These are phyloP conservation scores for Styela clava DNA, from an alignment of 23 tunicate species.

Conservation along the genomic window DNA sequence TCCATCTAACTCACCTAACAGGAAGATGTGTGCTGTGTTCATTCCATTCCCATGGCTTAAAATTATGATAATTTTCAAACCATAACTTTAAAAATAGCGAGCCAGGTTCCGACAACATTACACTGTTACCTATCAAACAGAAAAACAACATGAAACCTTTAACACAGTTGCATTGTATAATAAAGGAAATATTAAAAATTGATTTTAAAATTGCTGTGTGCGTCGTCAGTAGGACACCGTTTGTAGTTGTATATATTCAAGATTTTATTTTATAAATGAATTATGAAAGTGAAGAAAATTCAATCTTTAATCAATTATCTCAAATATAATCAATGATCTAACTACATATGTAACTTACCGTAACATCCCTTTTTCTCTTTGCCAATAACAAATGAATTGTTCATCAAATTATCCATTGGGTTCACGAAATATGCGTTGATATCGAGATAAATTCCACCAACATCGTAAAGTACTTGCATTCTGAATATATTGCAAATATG, in stretches of 20 bases:
- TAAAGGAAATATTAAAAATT: too few species aligned
- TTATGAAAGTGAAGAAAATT: too few species aligned
- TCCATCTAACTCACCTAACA: constrained; percentile 3
- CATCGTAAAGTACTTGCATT: constrained; percentile 7
- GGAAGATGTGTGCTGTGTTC: constrained; percentile 23
- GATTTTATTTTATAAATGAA: too few species aligned
- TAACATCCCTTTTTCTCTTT: constrained; percentile 16
- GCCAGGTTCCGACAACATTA: constrained; percentile 9
- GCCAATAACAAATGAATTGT: constrained; percentile 22
- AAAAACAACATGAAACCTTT: too few species aligned
- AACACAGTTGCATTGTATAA: too few species aligned
- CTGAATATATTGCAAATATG: too few species aligned
- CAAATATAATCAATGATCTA: too few species aligned
- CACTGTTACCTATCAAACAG: constrained; percentile 19
- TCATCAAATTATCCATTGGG: constrained; percentile 14
- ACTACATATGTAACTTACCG: too few species aligned
- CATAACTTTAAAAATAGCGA: constrained; percentile 2
- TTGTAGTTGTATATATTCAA: too few species aligned
- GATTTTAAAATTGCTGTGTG: too few species aligned
- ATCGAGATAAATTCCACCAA: constrained; percentile 8
- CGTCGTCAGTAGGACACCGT: too few species aligned
- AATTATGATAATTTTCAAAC: background rate
- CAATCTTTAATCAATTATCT: too few species aligned
- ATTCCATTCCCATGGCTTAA: constrained; percentile 17
- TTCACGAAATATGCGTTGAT: constrained; percentile 9